Base-by-base conservation (phyloP, 2,113 vertebrate species). In the Scartelaos histophorus region DNA sequence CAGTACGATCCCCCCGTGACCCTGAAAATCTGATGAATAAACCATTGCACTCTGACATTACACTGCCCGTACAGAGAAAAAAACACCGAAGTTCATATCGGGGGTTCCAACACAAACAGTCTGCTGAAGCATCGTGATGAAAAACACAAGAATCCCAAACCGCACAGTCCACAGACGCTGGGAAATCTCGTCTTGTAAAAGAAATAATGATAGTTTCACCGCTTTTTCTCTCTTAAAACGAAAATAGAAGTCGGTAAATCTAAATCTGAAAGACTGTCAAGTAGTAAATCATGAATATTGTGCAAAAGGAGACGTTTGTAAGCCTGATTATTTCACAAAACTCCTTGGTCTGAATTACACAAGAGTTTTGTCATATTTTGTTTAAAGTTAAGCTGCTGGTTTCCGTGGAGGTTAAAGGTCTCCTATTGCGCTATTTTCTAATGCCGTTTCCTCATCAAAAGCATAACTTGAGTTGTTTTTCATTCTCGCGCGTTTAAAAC, bases 11-110 rank as follows among this genome's bases (percentile, higher is more conserved):
- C 61, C 61, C n/a, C 34, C 0, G 61, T 21, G 34, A 64, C 61
- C 61, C 61, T 64, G 10, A 43, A 64, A 43, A 64, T 38, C 34
- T 21, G 61, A 64, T 64, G 61, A 64, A 43, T 64, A 64, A 64
- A 64, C n/a, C 61, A 64, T 43, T 43, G 34, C 61, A 38, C 19
- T 64, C 17, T n/a, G 34, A 64, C 34, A 21, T 25, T 17, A 64
- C 34, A 21, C 58, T 17, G 58, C 61, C 61, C 4, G 61, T 34
- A 43, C 25, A 38, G 15, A 62, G 35, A 64, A 62, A 64, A 38
- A 64, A 24, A 24, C 34, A 9, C 17, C 29, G 38, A 43, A 64
- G 61, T 64, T 64, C 61, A 64, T 12, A 19, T 64, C 34, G 16
- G 35, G 7, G 60, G 17, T 25, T 64, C 34, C 61, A 64, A 21